These are phyloP conservation scores for Yasuhikotakia modesta DNA, from an alignment of 2,797 vertebrate species.

Conservation along the genomic window DNA sequence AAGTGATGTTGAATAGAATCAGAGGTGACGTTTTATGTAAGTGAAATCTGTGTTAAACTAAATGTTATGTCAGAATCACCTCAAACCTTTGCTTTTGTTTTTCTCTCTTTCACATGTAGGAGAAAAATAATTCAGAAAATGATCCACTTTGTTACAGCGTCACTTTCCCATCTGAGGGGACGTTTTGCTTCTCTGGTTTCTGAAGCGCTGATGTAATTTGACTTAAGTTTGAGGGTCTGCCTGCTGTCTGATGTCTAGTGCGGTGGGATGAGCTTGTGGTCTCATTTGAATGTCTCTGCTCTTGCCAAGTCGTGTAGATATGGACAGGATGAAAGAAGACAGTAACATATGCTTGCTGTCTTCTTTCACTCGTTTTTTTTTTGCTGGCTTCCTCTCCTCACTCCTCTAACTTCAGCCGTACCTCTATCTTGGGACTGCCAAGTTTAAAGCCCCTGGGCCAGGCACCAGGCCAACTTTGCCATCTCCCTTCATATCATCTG, in stretches of 20 bases:
- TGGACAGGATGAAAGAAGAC: slow-evolving; percentile 25
- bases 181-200: slow-evolving; percentile 8
- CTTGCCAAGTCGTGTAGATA: slow-evolving; percentile 35
- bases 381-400: neutral
- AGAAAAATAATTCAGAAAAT: slow-evolving; percentile 3
- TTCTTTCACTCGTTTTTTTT: slow-evolving; percentile 4
- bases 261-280: slow-evolving; percentile 1
- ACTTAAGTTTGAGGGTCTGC: slow-evolving; percentile 5
- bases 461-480: slow-evolving; percentile 25
- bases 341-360: slow-evolving; percentile 35
- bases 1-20: too few relatives aligned
- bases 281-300: neutral
- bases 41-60: neutral
- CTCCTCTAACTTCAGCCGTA: slow-evolving; percentile 19
- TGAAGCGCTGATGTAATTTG: slow-evolving; percentile 12
- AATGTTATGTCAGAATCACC: neutral
- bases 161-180: slow-evolving; percentile 7
- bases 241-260: slow-evolving; percentile 3
- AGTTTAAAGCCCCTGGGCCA: slow-evolving; percentile 21
- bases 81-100: too few relatives aligned
- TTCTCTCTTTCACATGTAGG: neutral
- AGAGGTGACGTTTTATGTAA: neutral
- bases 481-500: neutral
- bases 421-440: slow-evolving; percentile 23
- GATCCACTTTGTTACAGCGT: slow-evolving; percentile 23